phyloP scores from a whole-genome alignment of 1,140 invertebrate species.

The Aphelenchoides besseyi region DNA sequence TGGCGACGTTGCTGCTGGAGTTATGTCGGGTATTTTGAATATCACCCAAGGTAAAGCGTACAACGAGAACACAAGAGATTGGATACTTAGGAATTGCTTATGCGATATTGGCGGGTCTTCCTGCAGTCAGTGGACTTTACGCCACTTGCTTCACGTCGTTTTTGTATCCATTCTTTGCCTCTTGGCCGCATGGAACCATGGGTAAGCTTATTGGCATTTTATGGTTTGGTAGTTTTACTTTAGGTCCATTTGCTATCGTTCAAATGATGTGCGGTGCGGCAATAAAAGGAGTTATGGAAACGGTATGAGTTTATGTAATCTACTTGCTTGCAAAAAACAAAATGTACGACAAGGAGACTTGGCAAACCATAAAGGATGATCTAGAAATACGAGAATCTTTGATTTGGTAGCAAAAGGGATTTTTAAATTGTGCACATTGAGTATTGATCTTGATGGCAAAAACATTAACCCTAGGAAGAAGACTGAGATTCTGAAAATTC shows the following conservation, averaged over 20 bases:
- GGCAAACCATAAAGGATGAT: too few species aligned
- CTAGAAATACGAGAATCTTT: too few species aligned
- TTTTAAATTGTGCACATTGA: too few species aligned
- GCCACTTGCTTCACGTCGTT: slow-evolving; percentile 2
- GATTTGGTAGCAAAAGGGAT: too few species aligned
- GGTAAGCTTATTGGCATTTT: not conserved
- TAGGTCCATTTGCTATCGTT: slow-evolving; percentile 16
- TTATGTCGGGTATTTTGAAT: slow-evolving; percentile 33
- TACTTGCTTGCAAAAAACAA: too few species aligned
- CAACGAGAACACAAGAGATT: not conserved
- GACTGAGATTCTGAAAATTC: too few species aligned
- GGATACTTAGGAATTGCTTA: slow-evolving; percentile 6
- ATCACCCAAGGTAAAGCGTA: not conserved
- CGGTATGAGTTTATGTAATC: too few species aligned
- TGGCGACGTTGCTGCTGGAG: slow-evolving; percentile 29
- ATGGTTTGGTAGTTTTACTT: not conserved
- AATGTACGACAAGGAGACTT: too few species aligned
- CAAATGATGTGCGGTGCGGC: slow-evolving; percentile 17
- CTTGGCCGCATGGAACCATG: slow-evolving; percentile 23
- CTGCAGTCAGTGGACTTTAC: slow-evolving; percentile 11
- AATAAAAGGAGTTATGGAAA: slow-evolving; percentile 18
- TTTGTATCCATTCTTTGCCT: slow-evolving; percentile 13
- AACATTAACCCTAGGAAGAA: too few species aligned
- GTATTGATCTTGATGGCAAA: too few species aligned
- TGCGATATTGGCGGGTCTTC: slow-evolving; percentile 8